phyloP scores from a whole-genome alignment of 2,888 invertebrate species.

The Lithophane semibrunnea region DNA sequence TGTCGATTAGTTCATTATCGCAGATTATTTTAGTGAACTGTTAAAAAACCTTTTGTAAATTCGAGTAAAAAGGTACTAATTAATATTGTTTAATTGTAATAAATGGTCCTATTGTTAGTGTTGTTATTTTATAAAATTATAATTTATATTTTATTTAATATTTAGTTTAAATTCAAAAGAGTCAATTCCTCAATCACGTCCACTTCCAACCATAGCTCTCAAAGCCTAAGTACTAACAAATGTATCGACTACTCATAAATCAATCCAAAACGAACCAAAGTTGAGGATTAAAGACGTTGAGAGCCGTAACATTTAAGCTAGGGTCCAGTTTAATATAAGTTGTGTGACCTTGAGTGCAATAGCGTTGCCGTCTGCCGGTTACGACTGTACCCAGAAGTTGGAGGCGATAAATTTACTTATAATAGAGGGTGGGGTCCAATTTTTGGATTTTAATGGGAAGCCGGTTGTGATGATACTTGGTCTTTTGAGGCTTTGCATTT shows the following conservation, averaged over 20 bases:
- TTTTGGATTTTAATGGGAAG: constrained; percentile 59
- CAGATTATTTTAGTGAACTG: neutral
- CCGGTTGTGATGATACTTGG: constrained; percentile 26
- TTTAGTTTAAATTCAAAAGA: neutral
- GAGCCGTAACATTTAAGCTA: constrained; percentile 54
- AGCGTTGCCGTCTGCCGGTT: constrained; percentile 64
- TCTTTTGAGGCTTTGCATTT: neutral
- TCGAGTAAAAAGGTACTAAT: neutral
- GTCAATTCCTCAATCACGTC: neutral
- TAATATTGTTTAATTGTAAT: neutral
- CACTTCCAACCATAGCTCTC: neutral
- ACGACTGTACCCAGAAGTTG: constrained; percentile 68
- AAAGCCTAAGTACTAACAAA: constrained; percentile 23
- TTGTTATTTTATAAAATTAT: too few species aligned
- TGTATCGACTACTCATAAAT: constrained; percentile 57
- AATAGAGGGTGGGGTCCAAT: constrained; percentile 54
- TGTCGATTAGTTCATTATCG: neutral
- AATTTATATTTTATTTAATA: too few species aligned
- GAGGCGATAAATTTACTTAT: constrained; percentile 68
- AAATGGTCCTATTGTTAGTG: neutral
- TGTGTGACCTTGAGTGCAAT: constrained; percentile 61
- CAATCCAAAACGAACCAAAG: constrained; percentile 59
- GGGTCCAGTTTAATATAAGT: constrained; percentile 66
- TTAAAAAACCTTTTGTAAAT: neutral
- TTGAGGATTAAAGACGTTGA: constrained; percentile 62